phyloP scores from a whole-genome alignment of 2,113 vertebrate genomes.

The Hippopotamus amphibius region DNA sequence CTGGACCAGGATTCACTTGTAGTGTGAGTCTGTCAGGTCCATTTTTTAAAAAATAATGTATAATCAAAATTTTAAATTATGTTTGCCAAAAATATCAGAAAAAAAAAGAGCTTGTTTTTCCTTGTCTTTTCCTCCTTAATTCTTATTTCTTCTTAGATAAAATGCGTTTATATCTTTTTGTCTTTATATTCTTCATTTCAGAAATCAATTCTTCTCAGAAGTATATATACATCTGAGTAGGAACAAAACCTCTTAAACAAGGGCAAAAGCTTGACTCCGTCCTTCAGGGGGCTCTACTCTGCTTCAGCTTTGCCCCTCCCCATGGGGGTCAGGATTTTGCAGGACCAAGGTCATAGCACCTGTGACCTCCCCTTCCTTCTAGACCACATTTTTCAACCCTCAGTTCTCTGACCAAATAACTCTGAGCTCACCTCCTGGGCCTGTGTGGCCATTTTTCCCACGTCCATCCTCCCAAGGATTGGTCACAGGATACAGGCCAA shows the following conservation, averaged over 20 bases:
- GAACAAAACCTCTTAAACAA: slow-evolving; percentile 15
- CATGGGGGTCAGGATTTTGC: background rate
- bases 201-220: slow-evolving; percentile 40
- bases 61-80: slow-evolving; percentile 33
- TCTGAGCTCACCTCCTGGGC: background rate
- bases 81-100: background rate
- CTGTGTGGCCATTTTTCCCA: background rate
- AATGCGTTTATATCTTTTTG: background rate
- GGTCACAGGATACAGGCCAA: background rate
- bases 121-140: background rate
- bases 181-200: slow-evolving; percentile 51
- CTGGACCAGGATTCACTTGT: background rate
- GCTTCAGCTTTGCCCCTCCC: background rate
- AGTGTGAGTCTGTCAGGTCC: background rate
- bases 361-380: background rate
- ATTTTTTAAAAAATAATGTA: background rate
- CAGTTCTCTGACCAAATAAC: background rate
- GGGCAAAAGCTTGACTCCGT: background rate
- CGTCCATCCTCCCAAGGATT: background rate
- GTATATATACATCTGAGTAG: background rate
- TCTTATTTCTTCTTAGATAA: slow-evolving; percentile 22
- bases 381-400: background rate
- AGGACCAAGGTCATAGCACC: background rate
- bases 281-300: background rate
- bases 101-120: background rate